Evolutionary conservation across 2,797 vertebrate species (phyloP).

Genomic region (Macropodus opercularis): DNA sequence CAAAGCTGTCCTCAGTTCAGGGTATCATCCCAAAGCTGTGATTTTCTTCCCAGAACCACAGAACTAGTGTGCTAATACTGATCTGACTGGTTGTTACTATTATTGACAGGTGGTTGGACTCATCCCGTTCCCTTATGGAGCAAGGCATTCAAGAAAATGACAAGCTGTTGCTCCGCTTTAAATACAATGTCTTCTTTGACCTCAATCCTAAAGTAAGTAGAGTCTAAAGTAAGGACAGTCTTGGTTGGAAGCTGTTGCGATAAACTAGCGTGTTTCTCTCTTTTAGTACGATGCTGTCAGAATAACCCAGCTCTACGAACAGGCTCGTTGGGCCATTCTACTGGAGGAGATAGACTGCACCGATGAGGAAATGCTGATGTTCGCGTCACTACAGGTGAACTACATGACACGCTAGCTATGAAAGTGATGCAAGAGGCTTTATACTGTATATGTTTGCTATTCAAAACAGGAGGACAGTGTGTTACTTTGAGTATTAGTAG

Average conservation of each 20-base stretch:
- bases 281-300: conserved; percentile 93
- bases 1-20: conserved; percentile 89
- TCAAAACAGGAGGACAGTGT: background rate
- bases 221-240: background rate
- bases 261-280: conserved; percentile 18
- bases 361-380: conserved; percentile 98
- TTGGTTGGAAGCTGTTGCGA: background rate
- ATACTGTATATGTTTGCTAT: background rate
- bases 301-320: conserved; percentile 98
- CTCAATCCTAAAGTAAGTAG: conserved; percentile 94
- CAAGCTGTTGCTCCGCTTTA: conserved; percentile 91
- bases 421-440: background rate
- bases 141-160: conserved; percentile 92
- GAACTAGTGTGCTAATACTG: background rate
- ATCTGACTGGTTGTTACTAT: conserved; percentile 7
- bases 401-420: background rate
- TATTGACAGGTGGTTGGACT: conserved; percentile 92
- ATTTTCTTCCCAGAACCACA: background rate
- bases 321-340: conserved; percentile 95
- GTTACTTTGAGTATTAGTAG: conserved; percentile 12
- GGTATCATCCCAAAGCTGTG: conserved; percentile 76
- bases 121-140: conserved; percentile 96
- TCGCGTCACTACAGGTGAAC: conserved; percentile 94
- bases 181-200: conserved; percentile 98
- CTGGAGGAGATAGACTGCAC: conserved; percentile 98